Evolutionary conservation across 1,140 invertebrate species (phyloP).

Genomic region (Antheraea pernyi): DNA sequence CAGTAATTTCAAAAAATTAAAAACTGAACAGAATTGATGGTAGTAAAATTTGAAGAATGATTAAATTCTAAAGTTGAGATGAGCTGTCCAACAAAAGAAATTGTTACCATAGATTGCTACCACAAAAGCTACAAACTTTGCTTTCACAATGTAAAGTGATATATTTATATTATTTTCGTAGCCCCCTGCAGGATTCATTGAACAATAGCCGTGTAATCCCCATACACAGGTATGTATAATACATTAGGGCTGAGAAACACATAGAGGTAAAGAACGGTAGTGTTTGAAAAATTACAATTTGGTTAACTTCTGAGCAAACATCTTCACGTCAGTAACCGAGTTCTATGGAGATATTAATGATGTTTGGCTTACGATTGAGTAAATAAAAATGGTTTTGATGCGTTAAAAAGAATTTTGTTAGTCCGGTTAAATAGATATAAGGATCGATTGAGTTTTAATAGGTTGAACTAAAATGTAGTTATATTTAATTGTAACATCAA

Average conservation of each 20-base stretch:
- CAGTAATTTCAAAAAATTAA: neutral
- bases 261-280: constrained; percentile 14
- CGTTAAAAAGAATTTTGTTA: neutral
- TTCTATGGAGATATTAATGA: constrained; percentile 43
- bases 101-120: constrained; percentile 60
- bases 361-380: constrained; percentile 35
- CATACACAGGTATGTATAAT: constrained; percentile 15
- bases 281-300: constrained; percentile 67
- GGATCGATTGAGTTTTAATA: neutral
- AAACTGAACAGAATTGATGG: neutral
- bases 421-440: neutral
- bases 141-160: constrained; percentile 68
- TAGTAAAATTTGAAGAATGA: neutral
- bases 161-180: constrained; percentile 73
- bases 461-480: no score
- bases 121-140: constrained; percentile 66
- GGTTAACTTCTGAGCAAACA: constrained; percentile 53
- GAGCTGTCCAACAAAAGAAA: constrained; percentile 34
- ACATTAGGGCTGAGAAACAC: constrained; percentile 26
- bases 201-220: constrained; percentile 53
- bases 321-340: constrained; percentile 23
- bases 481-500: no score
- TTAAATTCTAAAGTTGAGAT: constrained; percentile 37
- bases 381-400: neutral
- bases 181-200: constrained; percentile 39